phyloP scores from a whole-genome alignment of 37 sponge, comb jelly and placozoan genomes.

The Halichondria panicea region DNA sequence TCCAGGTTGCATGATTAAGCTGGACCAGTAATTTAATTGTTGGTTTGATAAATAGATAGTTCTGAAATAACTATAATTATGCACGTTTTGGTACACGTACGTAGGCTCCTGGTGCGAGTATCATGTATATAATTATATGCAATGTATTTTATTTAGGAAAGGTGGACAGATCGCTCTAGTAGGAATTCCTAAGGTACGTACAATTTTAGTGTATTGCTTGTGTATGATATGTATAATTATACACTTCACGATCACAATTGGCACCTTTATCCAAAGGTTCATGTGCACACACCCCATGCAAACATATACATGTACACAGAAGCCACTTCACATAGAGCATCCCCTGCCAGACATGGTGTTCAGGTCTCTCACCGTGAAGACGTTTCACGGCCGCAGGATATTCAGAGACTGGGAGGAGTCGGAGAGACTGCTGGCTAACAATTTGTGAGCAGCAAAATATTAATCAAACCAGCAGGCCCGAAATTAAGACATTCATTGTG shows the following conservation, averaged over 20 bases:
- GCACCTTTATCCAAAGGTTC: neutral
- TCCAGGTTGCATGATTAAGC: too few species aligned
- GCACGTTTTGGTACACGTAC: too few species aligned
- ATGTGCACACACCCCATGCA: neutral
- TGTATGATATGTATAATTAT: too few species aligned
- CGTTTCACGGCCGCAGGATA: constrained; percentile 87
- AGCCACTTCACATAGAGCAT: constrained; percentile 72
- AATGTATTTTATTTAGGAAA: constrained; percentile 57
- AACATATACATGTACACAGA: constrained; percentile 13
- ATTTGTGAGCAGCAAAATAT: constrained; percentile 11
- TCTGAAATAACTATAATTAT: too few species aligned
- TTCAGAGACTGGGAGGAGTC: constrained; percentile 84
- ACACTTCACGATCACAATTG: neutral
- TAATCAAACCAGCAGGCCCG: neutral
- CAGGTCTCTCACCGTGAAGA: constrained; percentile 79
- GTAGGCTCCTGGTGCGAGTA: too few species aligned
- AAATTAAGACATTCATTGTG: neutral
- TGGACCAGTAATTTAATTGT: too few species aligned
- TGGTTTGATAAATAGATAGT: too few species aligned
- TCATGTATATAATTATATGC: too few species aligned
- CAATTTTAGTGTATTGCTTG: too few species aligned
- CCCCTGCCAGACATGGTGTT: constrained; percentile 70
- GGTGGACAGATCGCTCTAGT: constrained; percentile 71
- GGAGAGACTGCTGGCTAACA: constrained; percentile 60
- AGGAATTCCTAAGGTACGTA: constrained; percentile 74